These are phyloP conservation scores for Diplogasteroides magnus DNA, from an alignment of 1,140 invertebrate species.

Conservation along the genomic window DNA sequence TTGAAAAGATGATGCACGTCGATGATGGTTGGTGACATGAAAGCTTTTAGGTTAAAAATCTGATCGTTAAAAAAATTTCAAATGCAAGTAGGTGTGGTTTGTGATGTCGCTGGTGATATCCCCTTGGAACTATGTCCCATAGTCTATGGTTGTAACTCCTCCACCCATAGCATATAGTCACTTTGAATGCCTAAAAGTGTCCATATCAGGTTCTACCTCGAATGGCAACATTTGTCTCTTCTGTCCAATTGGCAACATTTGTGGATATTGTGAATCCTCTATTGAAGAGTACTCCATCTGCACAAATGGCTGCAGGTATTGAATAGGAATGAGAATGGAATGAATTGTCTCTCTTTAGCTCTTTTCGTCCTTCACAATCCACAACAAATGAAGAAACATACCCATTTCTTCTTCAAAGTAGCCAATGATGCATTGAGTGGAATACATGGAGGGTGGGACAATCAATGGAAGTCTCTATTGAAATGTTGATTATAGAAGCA, in stretches of 20 bases:
- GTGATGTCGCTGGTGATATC: no score
- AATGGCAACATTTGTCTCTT: background rate
- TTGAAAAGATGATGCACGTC: no score
- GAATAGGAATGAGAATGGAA: background rate
- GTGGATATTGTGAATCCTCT: background rate
- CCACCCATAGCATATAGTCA: no score
- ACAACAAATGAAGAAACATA: background rate
- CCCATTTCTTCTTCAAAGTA: background rate
- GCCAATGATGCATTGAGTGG: background rate
- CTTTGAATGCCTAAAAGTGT: no score
- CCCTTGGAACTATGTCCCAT: no score
- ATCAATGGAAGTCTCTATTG: no score
- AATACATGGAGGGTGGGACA: background rate
- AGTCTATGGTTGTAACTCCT: no score
- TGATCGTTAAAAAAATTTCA: no score
- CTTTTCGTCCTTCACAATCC: background rate
- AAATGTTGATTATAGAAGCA: no score
- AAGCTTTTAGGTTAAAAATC: no score
- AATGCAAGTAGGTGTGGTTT: no score
- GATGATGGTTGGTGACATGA: no score
- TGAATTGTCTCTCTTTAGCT: background rate
- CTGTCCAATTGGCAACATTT: background rate
- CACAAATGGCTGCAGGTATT: background rate
- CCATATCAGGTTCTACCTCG: background rate
- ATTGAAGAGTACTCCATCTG: background rate